Evolutionary conservation across 2,888 invertebrate species (phyloP).

Genomic region (Lamellibrachia satsuma): DNA sequence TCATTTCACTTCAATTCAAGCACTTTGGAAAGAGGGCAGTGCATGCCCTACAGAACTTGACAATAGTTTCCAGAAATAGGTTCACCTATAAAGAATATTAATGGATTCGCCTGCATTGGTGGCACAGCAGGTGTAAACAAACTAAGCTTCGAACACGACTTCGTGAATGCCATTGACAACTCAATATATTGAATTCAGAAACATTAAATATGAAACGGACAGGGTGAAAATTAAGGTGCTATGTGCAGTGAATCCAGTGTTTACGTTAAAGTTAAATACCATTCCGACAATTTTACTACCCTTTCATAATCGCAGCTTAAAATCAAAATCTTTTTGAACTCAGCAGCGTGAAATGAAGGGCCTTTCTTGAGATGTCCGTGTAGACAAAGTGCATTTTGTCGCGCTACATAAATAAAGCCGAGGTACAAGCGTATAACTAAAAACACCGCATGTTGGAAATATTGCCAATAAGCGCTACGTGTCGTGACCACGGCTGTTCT

Average conservation of each 20-base stretch:
- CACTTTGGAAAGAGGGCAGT: neutral
- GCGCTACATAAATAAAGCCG: neutral
- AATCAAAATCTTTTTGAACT: neutral
- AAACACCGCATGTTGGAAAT: neutral
- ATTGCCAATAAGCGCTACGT: neutral
- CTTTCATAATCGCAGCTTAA: neutral
- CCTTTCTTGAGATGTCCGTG: neutral
- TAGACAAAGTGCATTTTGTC: neutral
- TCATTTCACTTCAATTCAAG: neutral
- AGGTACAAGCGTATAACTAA: neutral
- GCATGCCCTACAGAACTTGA: too few species aligned
- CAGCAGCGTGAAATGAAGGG: neutral
- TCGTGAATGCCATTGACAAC: neutral
- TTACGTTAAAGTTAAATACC: neutral
- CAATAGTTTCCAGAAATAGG: neutral
- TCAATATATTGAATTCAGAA: neutral
- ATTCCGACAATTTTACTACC: neutral
- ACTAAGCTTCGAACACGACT: neutral
- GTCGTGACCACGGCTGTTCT: neutral
- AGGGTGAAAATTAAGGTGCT: neutral
- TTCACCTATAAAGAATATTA: neutral
- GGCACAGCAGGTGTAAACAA: neutral
- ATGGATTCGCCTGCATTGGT: neutral
- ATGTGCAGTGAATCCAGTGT: neutral
- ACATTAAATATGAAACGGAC: neutral